Conservation (phyloP, 2,113 vertebrate genomes). For the human (Homo sapiens) region DNA sequence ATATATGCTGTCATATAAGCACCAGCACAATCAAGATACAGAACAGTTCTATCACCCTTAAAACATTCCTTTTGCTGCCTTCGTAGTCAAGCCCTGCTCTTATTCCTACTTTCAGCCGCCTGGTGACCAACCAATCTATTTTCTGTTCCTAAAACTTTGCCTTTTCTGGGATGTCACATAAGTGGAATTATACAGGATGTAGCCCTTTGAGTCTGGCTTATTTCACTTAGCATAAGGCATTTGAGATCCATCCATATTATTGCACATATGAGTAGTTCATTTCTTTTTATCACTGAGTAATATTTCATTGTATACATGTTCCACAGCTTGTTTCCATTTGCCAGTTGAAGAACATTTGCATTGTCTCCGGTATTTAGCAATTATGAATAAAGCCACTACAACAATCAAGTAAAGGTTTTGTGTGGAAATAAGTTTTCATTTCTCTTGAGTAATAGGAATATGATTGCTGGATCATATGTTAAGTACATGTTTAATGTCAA, state of each 20-base stretch:
- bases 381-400: slow-evolving; percentile 4
- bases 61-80: neutral
- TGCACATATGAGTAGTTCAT: neutral
- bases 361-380: slow-evolving; percentile 4
- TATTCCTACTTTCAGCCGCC: neutral
- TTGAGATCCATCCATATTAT: neutral
- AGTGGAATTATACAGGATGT: neutral
- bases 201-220: neutral
- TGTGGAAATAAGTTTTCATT: slow-evolving; percentile 38
- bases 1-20: neutral
- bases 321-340: neutral
- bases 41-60: neutral
- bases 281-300: neutral
- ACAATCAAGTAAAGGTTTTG: neutral
- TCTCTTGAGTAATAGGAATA: slow-evolving; percentile 3
- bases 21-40: neutral
- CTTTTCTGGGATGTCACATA: neutral
- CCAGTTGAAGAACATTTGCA: neutral
- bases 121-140: neutral
- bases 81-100: neutral
- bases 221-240: neutral
- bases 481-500: neutral
- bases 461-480: neutral
- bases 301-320: neutral
- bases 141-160: neutral